These are phyloP conservation scores for Melanerpes formicivorus DNA, from an alignment of 2,113 vertebrate genomes.

Conservation along the genomic window DNA sequence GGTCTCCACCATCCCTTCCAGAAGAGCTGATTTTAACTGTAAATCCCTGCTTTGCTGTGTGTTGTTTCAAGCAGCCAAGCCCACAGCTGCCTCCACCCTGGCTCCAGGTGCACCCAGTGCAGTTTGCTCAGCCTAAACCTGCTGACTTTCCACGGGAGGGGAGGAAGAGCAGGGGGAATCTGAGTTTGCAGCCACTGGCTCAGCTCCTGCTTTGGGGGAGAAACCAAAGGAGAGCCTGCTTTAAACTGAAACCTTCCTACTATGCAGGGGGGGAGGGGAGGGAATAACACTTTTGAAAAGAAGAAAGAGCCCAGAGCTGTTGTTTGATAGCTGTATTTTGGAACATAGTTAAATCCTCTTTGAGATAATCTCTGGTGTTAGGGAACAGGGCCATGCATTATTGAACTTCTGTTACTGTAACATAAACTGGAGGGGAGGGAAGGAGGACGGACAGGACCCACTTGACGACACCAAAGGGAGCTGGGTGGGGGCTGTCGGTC, in stretches of 20 bases:
- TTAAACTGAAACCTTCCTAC: neutral
- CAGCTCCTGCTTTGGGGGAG: neutral
- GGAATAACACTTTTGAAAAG: neutral
- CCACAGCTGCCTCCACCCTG: neutral
- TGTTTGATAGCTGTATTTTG: conserved; percentile 57
- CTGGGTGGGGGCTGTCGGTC: neutral
- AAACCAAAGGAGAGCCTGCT: neutral
- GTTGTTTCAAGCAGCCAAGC: neutral
- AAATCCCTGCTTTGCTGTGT: neutral
- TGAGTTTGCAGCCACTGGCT: neutral
- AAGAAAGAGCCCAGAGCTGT: neutral
- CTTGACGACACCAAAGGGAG: neutral
- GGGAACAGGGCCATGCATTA: conserved; percentile 45
- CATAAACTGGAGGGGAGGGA: neutral
- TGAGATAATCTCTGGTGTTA: conserved; percentile 25
- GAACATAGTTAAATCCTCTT: conserved; percentile 42
- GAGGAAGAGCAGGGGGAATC: neutral
- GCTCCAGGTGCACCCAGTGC: neutral
- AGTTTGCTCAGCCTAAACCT: neutral
- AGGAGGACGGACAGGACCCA: neutral
- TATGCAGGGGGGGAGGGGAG: neutral
- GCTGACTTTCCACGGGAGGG: fast-evolving
- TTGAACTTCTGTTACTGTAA: neutral
- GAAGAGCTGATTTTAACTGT: neutral
- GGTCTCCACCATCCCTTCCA: neutral